Evolutionary conservation across 2,888 invertebrate genomes (phyloP), one percentile per base, ranked within the genome.

Genomic region (Pammene aurita): DNA sequence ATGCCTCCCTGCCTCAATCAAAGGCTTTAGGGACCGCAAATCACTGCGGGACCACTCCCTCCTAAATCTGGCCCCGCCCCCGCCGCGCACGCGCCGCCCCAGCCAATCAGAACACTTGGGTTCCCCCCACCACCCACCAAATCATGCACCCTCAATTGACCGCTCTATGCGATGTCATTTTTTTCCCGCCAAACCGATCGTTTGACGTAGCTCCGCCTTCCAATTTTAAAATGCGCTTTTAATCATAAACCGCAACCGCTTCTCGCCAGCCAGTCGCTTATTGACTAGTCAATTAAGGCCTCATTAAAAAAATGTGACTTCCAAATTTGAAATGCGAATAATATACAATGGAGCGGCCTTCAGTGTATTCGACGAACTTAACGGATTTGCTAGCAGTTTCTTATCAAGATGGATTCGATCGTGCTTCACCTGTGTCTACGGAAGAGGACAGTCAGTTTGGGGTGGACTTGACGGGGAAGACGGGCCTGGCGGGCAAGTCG

Each of bases 401-500:
- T 5, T 91, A 90, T 71, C 91, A 89, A 65, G 89, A 86, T 55
- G 81, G 79, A 57, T 78, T 74, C 7, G 74, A 84, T 4, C 85
- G 87, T 0, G 75, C 79, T 2, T 89, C 92, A 0, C 91, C 91
- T 0, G 84, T 82, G 0, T 91, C 92, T 0, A 87, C 88, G 0
- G 92, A 91, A 7, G 92, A 92, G 38, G 88, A 85, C 66, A 84
- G 86, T 44, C 85, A 90, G 0, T 89, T 86, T 67, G 92, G 92
- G 0, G 92, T 92, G 1, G 92, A 92, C 70, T 78, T 92, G 75
- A 89, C 89, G 0, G 92, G 90, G 0, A 92, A 92, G 76, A 90
- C 90, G 0, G 87, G 84, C 81, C 85, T 92, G 72, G 88, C 84
- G 50, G 94, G 95, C 52, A 96, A 96, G 80, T 96, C 96, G 7